A percentile compares a stretch with the other conserved stretches of the same genome.
Evolutionary conservation across 2,888 invertebrate genomes (phyloP).

Genomic region (Coecobrya sp.): DNA sequence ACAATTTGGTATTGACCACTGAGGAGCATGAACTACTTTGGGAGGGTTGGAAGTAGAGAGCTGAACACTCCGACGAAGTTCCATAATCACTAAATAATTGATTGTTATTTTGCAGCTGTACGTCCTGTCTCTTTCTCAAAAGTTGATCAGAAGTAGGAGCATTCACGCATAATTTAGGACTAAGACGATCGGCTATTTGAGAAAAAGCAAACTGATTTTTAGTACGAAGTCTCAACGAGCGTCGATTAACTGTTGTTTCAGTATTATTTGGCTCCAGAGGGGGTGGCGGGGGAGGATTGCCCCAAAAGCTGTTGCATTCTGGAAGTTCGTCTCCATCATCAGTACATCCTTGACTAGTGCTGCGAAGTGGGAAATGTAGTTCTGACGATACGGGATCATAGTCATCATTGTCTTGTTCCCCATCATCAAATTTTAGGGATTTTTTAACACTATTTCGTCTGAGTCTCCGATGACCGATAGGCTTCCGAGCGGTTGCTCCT

Average conservation of each 20-base stretch:
- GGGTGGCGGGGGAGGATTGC: constrained; percentile 2
- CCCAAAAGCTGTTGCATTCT: not conserved
- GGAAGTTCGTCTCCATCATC: not conserved
- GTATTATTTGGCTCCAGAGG: not conserved
- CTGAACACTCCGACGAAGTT: constrained; percentile 84
- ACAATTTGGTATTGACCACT: not conserved
- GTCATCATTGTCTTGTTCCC: not conserved
- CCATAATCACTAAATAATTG: constrained; percentile 85
- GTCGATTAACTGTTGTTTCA: not conserved
- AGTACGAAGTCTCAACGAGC: constrained; percentile 48
- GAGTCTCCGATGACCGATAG: not conserved
- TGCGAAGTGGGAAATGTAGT: not conserved
- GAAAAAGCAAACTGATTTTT: constrained; percentile 55
- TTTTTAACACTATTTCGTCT: constrained; percentile 6
- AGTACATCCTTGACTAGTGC: not conserved
- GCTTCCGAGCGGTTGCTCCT: not conserved
- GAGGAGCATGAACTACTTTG: not conserved
- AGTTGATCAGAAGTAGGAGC: not conserved
- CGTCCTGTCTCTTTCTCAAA: not conserved
- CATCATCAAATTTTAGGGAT: constrained; percentile 39
- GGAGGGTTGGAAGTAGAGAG: not conserved
- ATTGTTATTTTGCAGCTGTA: not conserved
- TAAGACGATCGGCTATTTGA: constrained; percentile 3
- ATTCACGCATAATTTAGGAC: not conserved
- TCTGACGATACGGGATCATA: not conserved